phyloP scores from a whole-genome alignment of 2,888 invertebrate genomes.

The Drosophila barbarae region DNA sequence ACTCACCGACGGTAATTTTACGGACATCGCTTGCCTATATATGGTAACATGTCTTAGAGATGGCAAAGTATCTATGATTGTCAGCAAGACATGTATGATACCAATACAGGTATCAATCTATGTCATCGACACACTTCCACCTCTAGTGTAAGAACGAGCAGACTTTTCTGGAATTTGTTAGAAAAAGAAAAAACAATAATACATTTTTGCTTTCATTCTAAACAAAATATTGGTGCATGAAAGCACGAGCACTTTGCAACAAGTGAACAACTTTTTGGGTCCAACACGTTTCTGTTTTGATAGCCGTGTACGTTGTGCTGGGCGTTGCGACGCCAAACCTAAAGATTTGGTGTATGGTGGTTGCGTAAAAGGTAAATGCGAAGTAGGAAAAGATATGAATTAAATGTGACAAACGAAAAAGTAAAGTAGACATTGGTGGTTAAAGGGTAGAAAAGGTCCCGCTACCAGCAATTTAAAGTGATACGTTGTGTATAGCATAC shows the following conservation, averaged over 20 bases:
- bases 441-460: background rate
- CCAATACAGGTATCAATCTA: too few relatives aligned
- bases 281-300: background rate
- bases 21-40: too few relatives aligned
- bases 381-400: constrained; percentile 2
- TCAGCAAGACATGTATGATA: too few relatives aligned
- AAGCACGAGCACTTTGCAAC: constrained; percentile 29
- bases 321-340: constrained; percentile 48
- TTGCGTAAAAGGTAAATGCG: constrained; percentile 70
- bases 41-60: too few relatives aligned
- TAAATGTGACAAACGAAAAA: background rate
- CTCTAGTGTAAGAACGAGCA: constrained; percentile 4
- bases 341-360: constrained; percentile 32
- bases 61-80: too few relatives aligned
- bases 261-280: constrained; percentile 16
- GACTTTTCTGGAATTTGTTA: constrained; percentile 70
- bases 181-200: constrained; percentile 78
- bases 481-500: constrained; percentile 11
- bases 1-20: too few relatives aligned
- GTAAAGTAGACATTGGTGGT: background rate
- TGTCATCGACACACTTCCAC: too few relatives aligned
- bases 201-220: constrained; percentile 63
- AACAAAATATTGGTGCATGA: constrained; percentile 56
- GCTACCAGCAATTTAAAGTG: background rate
- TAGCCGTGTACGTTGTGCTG: constrained; percentile 19